Conservation (phyloP, 2,888 invertebrate genomes). For the Acrobasis consociella region DNA sequence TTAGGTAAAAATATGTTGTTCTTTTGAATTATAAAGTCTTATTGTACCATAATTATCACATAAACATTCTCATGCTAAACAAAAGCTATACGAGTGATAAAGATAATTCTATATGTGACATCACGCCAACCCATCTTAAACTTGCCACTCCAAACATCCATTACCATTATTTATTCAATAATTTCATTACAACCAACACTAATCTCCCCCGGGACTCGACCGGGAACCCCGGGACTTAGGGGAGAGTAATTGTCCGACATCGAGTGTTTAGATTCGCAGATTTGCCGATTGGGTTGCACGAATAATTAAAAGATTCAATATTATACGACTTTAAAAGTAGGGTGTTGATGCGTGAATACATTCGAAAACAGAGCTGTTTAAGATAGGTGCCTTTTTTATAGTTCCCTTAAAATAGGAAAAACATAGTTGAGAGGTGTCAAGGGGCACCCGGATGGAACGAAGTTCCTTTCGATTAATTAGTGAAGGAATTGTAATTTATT, state of each 20-base stretch:
- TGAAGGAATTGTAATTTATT: too few species aligned
- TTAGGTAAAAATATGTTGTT: too few species aligned
- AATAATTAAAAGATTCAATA: conserved; percentile 12
- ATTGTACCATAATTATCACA: too few species aligned
- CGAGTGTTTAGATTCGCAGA: conserved; percentile 11
- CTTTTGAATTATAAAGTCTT: too few species aligned
- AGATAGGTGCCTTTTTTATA: too few species aligned
- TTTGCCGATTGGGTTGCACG: conserved; percentile 18
- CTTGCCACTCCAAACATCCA: not conserved
- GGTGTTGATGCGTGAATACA: not conserved
- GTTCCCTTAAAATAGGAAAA: too few species aligned
- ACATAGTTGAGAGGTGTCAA: too few species aligned
- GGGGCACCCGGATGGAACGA: too few species aligned
- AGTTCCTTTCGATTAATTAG: too few species aligned
- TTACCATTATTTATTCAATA: conserved; percentile 19
- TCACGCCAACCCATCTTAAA: conserved; percentile 15
- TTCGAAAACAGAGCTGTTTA: too few species aligned
- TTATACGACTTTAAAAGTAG: not conserved
- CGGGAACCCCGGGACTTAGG: conserved; percentile 9
- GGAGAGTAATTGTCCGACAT: conserved; percentile 17
- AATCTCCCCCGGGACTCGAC: conserved; percentile 2
- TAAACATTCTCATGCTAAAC: too few species aligned
- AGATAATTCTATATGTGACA: not conserved
- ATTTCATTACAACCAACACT: conserved; percentile 15
- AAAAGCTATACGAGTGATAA: not conserved